Percentiles rank a stretch among this genome's conserved stretches.
phyloP scores from a whole-genome alignment of 2,888 invertebrate genomes.

The Nebria brevicollis region DNA sequence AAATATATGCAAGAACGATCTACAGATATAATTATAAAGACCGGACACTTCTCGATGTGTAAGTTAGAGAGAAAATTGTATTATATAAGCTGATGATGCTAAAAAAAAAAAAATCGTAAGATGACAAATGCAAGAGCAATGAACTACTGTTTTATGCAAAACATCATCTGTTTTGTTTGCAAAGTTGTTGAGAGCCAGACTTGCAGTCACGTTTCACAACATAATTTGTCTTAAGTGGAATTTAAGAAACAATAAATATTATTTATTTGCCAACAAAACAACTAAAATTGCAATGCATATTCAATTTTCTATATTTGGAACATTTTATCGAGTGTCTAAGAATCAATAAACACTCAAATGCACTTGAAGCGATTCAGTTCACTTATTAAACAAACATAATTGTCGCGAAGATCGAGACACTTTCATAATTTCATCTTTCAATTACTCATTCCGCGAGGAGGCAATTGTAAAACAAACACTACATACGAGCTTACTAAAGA shows the following conservation, averaged over 20 bases:
- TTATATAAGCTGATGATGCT: neutral
- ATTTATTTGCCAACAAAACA: neutral
- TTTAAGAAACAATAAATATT: neutral
- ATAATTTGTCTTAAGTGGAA: neutral
- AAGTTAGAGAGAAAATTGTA: slow-evolving; percentile 8
- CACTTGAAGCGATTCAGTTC: neutral
- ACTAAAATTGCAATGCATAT: too few relatives aligned
- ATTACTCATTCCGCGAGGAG: neutral
- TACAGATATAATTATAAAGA: neutral
- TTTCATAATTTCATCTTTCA: neutral
- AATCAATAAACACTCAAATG: neutral
- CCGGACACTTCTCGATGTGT: neutral
- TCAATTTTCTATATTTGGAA: too few relatives aligned
- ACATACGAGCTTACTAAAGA: neutral
- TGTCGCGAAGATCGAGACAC: neutral
- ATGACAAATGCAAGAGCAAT: slow-evolving; percentile 12
- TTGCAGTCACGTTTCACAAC: neutral
- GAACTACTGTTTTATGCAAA: slow-evolving; percentile 5
- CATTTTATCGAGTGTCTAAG: neutral
- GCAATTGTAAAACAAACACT: neutral
- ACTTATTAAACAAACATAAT: neutral
- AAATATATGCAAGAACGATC: neutral
- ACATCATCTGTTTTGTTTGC: neutral
- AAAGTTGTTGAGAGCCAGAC: neutral
- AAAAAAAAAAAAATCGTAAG: neutral